Base-by-base conservation (phyloP, 1,140 invertebrate species). In the Eubasilissa regina region DNA sequence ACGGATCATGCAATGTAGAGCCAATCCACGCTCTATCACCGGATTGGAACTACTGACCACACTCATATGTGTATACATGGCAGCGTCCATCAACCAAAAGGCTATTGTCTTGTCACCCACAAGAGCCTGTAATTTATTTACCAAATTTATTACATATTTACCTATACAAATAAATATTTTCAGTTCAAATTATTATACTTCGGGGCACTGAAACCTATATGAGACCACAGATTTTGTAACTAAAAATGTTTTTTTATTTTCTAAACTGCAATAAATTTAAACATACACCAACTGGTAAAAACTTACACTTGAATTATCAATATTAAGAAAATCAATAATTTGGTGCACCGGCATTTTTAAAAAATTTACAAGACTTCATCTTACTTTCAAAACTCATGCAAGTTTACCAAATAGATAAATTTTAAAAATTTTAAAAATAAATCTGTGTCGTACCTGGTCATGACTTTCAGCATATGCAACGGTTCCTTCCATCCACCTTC, bases 71-170 rank as follows among this genome's bases (percentile, higher is more conserved):
- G 95, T 95, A 85, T 99, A 99, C 97, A 99, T 99, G 85, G 98
- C 97, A 85, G 98, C 98, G 87, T 99, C 99, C 98, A 99, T 99
- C 62, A 99, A 88, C 99, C 98, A 99, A 89, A 99, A 99, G 0
- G 98, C 98, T 48, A 99, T 93, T 0, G 98, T 99, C 88, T 99
- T 99, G 88, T 99, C 99, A n/a, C 97, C 97, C 0, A 99, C 98
- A 11, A 99, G 89, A 15, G 98, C 98, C 91, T 95, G 88, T 13
- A 64, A 64, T 11, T n/a, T 12, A 66, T 17, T 35, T 43, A 60
- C 10, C 17, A 21, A 15, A 60, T n/a, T 60, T 19, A 60, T 35
- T n/a, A 60, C 19, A 68, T 21, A 4, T 60, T 12, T 3, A 4
- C 1, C 4, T n/a, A 60, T 25, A 3, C 25, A 35, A 3, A n/a